These are phyloP conservation scores for Onychorhynchus coronatus DNA, from an alignment of 2,113 vertebrate genomes.

Conservation along the genomic window DNA sequence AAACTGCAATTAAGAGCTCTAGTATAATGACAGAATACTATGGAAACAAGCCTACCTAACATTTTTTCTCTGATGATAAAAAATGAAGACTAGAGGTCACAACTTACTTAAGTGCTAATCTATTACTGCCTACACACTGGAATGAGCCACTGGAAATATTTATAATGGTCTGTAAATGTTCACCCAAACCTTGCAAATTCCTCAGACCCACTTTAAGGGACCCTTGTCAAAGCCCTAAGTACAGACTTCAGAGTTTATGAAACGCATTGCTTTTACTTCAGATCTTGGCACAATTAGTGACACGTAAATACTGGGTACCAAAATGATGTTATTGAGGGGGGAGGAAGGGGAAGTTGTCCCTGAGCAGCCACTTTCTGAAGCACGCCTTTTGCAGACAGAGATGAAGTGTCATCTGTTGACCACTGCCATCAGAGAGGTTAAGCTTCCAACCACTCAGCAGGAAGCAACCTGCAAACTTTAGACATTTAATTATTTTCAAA, in stretches of 20 bases:
- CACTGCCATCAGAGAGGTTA: neutral
- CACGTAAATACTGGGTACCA: neutral
- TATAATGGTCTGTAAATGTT: neutral
- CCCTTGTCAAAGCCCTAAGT: neutral
- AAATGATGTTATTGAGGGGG: accelerated
- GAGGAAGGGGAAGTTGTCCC: neutral
- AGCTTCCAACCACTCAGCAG: neutral
- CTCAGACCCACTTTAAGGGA: neutral
- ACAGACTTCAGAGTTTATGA: neutral
- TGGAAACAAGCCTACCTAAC: neutral
- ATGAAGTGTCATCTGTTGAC: neutral
- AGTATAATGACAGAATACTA: constrained; percentile 9
- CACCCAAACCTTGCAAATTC: neutral
- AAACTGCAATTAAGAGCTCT: constrained; percentile 24
- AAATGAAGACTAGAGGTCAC: neutral
- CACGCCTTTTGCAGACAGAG: neutral
- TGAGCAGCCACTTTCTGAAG: neutral
- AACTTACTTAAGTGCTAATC: neutral
- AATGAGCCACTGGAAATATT: neutral
- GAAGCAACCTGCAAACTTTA: neutral
- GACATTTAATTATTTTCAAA: neutral
- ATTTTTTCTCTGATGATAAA: neutral
- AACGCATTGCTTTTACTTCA: neutral
- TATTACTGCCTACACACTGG: neutral
- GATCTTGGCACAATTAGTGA: neutral